phyloP scores from a whole-genome alignment of 2,797 vertebrate species.

The Lacerta bilineata region DNA sequence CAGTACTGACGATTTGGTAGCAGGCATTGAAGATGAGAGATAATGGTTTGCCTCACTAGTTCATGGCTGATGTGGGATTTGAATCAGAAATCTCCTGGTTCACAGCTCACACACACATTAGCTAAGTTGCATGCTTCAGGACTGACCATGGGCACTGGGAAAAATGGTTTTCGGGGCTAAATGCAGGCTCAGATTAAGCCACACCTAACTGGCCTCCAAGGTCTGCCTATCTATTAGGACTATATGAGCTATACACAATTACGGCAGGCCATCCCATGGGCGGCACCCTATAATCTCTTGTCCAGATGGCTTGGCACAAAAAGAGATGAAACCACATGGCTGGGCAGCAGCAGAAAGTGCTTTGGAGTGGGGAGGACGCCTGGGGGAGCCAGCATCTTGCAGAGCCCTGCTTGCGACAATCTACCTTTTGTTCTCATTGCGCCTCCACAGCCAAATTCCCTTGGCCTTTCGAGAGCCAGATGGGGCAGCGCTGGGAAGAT shows the following conservation, averaged over 20 bases:
- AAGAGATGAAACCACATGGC: conserved; percentile 31
- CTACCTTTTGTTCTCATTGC: conserved; percentile 33
- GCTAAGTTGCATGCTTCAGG: not conserved
- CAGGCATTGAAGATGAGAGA: not conserved
- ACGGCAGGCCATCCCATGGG: not conserved
- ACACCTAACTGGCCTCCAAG: not conserved
- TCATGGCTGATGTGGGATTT: not conserved
- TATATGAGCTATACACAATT: not conserved
- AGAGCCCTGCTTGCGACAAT: conserved; percentile 21
- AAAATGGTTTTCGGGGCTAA: not conserved
- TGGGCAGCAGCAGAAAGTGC: conserved; percentile 14
- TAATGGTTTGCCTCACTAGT: not conserved
- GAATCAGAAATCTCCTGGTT: not conserved
- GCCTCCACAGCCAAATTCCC: conserved; percentile 33
- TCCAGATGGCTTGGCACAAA: conserved; percentile 41
- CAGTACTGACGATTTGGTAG: not conserved
- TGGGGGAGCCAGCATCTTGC: conserved; percentile 25
- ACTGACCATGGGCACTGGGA: too few relatives aligned
- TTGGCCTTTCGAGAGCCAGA: conserved; percentile 31
- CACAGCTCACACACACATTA: not conserved
- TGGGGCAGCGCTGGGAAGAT: conserved; percentile 15
- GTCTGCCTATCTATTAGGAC: not conserved
- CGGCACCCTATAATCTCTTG: not conserved
- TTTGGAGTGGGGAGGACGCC: not conserved
- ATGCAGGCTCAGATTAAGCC: not conserved